Conservation (phyloP, 2,888 invertebrate species). For the Tenthredo mesomela region DNA sequence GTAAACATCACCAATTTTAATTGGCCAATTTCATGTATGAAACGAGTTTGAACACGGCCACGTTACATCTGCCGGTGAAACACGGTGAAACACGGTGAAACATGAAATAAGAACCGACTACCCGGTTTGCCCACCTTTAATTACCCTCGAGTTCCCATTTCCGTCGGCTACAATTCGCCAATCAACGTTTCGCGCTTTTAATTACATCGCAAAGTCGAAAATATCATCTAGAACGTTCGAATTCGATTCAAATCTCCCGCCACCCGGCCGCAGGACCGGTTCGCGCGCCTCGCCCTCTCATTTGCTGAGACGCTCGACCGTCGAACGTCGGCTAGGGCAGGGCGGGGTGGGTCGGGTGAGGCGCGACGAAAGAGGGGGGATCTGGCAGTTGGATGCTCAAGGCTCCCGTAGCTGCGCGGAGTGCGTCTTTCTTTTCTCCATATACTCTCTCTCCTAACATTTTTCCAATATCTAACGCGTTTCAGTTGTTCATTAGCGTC, state of each 20-base stretch:
- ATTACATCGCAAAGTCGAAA: not conserved
- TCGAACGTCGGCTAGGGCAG: conserved; percentile 46
- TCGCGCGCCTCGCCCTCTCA: conserved; percentile 53
- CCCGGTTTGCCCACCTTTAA: not conserved
- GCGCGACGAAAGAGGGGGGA: conserved; percentile 61
- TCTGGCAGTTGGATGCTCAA: conserved; percentile 66
- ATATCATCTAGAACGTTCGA: not conserved
- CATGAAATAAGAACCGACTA: not conserved
- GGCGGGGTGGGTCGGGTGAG: conserved; percentile 60
- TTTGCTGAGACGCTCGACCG: conserved; percentile 59
- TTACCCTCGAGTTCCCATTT: not conserved
- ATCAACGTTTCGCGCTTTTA: not conserved
- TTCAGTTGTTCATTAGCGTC: conserved; percentile 7
- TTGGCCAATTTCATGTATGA: conserved; percentile 23
- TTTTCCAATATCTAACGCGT: conserved; percentile 23
- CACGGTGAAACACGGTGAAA: too few species aligned
- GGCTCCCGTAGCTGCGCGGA: conserved; percentile 47
- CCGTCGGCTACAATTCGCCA: not conserved
- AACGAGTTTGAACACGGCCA: not conserved
- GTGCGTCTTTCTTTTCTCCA: conserved; percentile 49
- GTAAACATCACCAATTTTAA: not conserved
- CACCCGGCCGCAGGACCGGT: conserved; percentile 44
- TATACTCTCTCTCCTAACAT: conserved; percentile 38
- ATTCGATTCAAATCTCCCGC: conserved; percentile 63
- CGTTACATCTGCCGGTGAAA: not conserved